These are phyloP conservation scores for Proisotoma minuta DNA, from an alignment of 2,888 invertebrate genomes.

Conservation along the genomic window DNA sequence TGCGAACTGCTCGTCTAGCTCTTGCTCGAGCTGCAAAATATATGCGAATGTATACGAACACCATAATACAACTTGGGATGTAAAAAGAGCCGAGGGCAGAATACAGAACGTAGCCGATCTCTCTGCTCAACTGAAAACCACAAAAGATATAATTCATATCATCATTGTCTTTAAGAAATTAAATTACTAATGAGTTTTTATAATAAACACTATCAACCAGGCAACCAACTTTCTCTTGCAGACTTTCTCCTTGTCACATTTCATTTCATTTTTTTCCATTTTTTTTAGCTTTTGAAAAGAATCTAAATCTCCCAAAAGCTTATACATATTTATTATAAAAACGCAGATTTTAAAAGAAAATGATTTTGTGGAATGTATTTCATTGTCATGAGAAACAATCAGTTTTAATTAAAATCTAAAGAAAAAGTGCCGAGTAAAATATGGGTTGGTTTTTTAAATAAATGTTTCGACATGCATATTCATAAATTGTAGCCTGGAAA, in stretches of 20 bases:
- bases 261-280: no score
- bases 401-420: not conserved
- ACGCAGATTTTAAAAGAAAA: no score
- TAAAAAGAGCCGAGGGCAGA: slow-evolving; percentile 98
- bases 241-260: no score
- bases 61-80: slow-evolving; percentile 99
- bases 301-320: no score
- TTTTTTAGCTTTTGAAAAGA: no score
- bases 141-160: not conserved
- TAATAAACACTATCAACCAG: no score
- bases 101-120: slow-evolving; percentile 95
- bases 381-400: no score
- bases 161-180: no score
- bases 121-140: slow-evolving; percentile 74
- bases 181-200: no score
- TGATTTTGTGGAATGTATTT: no score
- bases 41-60: slow-evolving; percentile 98
- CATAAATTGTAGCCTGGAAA: slow-evolving; percentile 11
- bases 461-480: slow-evolving; percentile 29
- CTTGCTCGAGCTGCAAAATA: slow-evolving; percentile 92
- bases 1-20: slow-evolving; percentile 80
- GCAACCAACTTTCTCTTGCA: no score
- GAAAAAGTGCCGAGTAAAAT: slow-evolving; percentile 18
- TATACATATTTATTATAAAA: no score
- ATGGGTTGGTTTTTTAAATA: slow-evolving; percentile 20